Conservation (phyloP, 2,888 invertebrate genomes). For the Antheraea assamensis region DNA sequence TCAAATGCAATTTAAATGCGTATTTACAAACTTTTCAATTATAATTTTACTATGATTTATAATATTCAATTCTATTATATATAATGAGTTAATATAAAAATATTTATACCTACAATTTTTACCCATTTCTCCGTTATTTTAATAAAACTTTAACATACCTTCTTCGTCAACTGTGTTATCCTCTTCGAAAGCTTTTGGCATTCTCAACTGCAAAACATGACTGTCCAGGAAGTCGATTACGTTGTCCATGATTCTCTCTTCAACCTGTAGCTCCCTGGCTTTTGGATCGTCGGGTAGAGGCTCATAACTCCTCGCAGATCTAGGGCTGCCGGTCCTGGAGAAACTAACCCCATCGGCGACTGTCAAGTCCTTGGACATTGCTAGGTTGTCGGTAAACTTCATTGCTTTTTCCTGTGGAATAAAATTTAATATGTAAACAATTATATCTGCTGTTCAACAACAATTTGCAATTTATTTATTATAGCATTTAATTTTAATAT, state of each 20-base stretch:
- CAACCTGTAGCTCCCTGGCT: slow-evolving; percentile 66
- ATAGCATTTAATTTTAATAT: neutral
- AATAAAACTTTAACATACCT: slow-evolving; percentile 50
- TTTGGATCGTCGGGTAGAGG: slow-evolving; percentile 71
- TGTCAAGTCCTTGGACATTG: slow-evolving; percentile 67
- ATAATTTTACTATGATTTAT: too few species aligned
- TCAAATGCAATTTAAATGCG: too few species aligned
- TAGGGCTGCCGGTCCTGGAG: slow-evolving; percentile 66
- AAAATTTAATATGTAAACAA: slow-evolving; percentile 28
- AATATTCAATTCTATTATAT: too few species aligned
- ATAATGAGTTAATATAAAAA: neutral
- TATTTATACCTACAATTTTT: neutral
- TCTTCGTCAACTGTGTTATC: slow-evolving; percentile 74
- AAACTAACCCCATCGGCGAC: slow-evolving; percentile 70
- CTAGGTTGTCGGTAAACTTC: slow-evolving; percentile 74
- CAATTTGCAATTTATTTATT: neutral
- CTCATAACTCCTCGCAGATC: slow-evolving; percentile 73
- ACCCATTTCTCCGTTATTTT: too few species aligned
- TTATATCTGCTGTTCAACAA: neutral
- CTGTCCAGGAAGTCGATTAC: slow-evolving; percentile 73
- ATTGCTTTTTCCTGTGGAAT: slow-evolving; percentile 73
- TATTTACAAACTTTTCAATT: too few species aligned
- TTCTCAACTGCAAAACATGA: slow-evolving; percentile 70
- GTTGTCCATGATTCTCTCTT: slow-evolving; percentile 75
- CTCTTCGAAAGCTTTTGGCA: slow-evolving; percentile 73